Conservation (phyloP, 2,113 vertebrate genomes). For the Craseonycteris thonglongyai region DNA sequence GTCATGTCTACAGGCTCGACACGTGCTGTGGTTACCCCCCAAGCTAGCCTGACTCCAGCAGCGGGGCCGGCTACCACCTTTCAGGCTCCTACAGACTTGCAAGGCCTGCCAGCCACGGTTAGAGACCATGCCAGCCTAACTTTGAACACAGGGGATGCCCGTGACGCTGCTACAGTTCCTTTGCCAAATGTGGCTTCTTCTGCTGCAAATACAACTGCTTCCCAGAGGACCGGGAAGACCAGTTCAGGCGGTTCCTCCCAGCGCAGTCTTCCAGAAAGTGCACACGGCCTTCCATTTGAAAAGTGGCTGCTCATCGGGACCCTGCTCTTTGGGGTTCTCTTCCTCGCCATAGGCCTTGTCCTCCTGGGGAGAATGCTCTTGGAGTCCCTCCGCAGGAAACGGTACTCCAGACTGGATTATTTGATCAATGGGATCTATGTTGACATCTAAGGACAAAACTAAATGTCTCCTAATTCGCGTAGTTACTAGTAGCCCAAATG, state of each 20-base stretch:
- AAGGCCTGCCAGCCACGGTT: background rate
- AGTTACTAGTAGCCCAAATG: background rate
- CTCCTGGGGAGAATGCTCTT: conserved; percentile 71
- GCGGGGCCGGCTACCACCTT: background rate
- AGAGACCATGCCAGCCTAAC: background rate
- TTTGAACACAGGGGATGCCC: fast-evolving
- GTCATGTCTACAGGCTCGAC: background rate
- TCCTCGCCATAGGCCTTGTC: conserved; percentile 72
- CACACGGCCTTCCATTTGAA: background rate
- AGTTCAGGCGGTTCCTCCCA: background rate
- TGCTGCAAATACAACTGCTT: fast-evolving
- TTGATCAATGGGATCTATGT: conserved; percentile 84
- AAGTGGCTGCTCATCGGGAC: conserved; percentile 76
- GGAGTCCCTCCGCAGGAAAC: conserved; percentile 72
- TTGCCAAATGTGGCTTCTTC: background rate
- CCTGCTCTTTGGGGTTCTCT: conserved; percentile 78
- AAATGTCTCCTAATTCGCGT: background rate
- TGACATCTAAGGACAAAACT: conserved; percentile 71
- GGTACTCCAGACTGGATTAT: conserved; percentile 81
- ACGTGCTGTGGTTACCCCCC: fast-evolving
- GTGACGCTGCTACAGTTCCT: fast-evolving
- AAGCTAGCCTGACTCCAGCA: background rate
- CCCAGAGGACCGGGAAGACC: background rate
- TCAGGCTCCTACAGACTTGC: background rate
- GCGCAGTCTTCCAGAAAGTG: background rate